phyloP scores from a whole-genome alignment of 2,797 vertebrate genomes.

The Coreius guichenoti region DNA sequence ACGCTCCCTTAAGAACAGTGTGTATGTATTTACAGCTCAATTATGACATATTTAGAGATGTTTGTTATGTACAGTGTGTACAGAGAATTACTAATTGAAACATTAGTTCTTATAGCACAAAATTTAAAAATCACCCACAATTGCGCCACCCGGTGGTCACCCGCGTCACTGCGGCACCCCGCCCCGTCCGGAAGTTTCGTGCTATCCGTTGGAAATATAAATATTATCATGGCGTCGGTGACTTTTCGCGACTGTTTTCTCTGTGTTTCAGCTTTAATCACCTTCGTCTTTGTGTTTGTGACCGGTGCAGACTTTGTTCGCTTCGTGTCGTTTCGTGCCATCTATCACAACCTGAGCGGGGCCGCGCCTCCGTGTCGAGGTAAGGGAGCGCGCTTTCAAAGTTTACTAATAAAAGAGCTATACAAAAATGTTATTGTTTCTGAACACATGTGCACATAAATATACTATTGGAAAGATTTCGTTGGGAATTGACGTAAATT shows the following conservation, averaged over 20 bases:
- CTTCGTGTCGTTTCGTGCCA: constrained; percentile 86
- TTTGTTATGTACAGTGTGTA: no score
- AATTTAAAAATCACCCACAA: no score
- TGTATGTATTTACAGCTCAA: no score
- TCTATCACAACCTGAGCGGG: constrained; percentile 84
- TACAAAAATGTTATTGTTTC: neutral
- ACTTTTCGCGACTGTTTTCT: constrained; percentile 69
- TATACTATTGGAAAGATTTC: accelerated
- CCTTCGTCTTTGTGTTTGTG: constrained; percentile 85
- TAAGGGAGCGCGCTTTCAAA: constrained; percentile 48
- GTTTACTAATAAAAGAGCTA: neutral
- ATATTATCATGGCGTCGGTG: constrained; percentile 75
- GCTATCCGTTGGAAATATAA: neutral
- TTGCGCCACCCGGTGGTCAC: neutral
- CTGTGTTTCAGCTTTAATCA: constrained; percentile 74
- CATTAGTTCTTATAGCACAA: neutral
- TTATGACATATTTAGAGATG: no score
- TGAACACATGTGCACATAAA: neutral
- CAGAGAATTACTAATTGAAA: neutral
- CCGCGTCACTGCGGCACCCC: neutral
- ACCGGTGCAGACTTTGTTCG: constrained; percentile 86
- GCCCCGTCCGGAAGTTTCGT: constrained; percentile 9
- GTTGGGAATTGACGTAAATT: neutral
- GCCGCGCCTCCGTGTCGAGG: constrained; percentile 78
- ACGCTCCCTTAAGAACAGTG: neutral